A percentile compares a stretch with the other conserved stretches of the same genome.
These are phyloP conservation scores for Alouatta caraya DNA, from an alignment of 2,797 vertebrate species.

Conservation along the genomic window DNA sequence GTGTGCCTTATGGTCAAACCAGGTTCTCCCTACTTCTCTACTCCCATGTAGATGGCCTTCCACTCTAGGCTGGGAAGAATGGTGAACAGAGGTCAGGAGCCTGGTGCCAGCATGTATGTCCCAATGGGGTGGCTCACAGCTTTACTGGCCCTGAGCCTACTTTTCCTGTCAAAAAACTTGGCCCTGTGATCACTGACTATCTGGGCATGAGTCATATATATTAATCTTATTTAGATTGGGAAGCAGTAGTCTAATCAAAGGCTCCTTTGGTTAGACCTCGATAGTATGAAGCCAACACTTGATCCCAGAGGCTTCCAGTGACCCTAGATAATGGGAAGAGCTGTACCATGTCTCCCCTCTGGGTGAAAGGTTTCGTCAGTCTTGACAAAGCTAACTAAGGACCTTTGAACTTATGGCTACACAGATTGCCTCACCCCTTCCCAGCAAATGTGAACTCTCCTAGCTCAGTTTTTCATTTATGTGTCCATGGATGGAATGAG, in stretches of 20 bases:
- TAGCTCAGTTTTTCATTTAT: not conserved
- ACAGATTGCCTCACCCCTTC: not conserved
- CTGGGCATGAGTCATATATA: not conserved
- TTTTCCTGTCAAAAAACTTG: not conserved
- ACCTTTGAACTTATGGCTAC: not conserved
- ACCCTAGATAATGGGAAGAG: not conserved
- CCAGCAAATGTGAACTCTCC: not conserved
- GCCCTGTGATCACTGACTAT: slow-evolving; percentile 9
- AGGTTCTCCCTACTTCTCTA: too few species aligned
- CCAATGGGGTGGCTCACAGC: not conserved
- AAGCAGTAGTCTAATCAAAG: not conserved
- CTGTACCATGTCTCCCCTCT: not conserved
- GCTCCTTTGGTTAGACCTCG: not conserved
- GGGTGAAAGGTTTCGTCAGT: not conserved
- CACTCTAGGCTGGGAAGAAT: not conserved
- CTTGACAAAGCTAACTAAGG: not conserved
- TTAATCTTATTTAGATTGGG: slow-evolving; percentile 48
- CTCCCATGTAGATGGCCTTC: not conserved
- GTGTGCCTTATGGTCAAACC: not conserved
- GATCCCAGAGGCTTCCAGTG: not conserved
- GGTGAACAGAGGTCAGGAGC: not conserved
- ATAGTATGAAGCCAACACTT: not conserved
- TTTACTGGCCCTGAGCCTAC: not conserved
- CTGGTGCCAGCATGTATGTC: not conserved
- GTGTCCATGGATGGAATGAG: not conserved